Percentiles rank a stretch among this genome's conserved stretches.
Conservation (phyloP, 2,888 invertebrate genomes). For the Sarcophaga subvicina region DNA sequence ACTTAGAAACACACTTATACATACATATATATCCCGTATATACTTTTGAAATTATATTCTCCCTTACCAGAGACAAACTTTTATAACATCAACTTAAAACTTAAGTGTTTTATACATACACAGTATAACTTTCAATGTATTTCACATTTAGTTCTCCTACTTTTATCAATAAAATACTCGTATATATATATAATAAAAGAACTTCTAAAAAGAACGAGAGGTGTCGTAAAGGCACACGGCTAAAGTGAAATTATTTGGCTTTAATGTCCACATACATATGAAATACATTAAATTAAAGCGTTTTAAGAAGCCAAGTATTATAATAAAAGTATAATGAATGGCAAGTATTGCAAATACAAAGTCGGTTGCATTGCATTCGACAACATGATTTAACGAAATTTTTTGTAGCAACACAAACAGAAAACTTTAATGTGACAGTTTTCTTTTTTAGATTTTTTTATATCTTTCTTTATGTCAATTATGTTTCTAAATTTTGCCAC, state of each 20-base stretch:
- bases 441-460: constrained; percentile 15
- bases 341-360: too few species aligned
- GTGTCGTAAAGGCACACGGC: background rate
- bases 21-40: background rate
- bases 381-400: too few species aligned
- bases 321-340: too few species aligned
- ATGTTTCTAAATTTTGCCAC: constrained; percentile 8
- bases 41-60: background rate
- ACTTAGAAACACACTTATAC: constrained; percentile 22
- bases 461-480: background rate
- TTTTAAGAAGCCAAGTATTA: too few species aligned
- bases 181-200: too few species aligned
- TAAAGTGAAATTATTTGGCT: background rate
- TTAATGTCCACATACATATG: too few species aligned
- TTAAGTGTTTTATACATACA: constrained; percentile 52
- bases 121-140: background rate
- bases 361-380: too few species aligned
- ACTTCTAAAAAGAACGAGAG: too few species aligned
- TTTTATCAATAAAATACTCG: background rate
- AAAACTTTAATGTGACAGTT: constrained; percentile 58
- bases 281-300: too few species aligned
- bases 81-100: constrained; percentile 56
- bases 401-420: too few species aligned
- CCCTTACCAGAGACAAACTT: constrained; percentile 38
- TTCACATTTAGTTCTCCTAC: constrained; percentile 32